A percentile compares a stretch with the other conserved stretches of the same genome.
phyloP scores from a whole-genome alignment of 2,113 vertebrate genomes.

The Catagonus wagneri region DNA sequence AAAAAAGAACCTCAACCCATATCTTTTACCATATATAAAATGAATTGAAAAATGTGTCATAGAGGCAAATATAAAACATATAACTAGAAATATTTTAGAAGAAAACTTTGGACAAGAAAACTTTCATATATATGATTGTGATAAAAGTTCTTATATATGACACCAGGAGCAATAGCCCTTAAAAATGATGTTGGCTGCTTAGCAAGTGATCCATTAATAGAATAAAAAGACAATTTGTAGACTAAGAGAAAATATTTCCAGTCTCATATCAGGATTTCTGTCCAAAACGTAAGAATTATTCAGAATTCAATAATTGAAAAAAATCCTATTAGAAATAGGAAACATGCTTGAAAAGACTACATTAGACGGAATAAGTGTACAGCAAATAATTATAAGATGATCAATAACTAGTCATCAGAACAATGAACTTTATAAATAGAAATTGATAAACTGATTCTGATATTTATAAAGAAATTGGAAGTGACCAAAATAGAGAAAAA shows the following conservation, averaged over 20 bases:
- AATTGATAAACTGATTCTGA: not conserved
- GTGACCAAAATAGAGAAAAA: not conserved
- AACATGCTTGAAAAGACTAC: not conserved
- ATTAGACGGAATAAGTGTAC: not conserved
- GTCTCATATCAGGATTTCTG: not conserved
- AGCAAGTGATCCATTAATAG: not conserved
- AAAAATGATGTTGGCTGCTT: not conserved
- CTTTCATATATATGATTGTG: not conserved
- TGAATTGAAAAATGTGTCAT: not conserved
- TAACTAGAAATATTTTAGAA: not conserved
- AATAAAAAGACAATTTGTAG: not conserved
- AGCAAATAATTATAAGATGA: not conserved
- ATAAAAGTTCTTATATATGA: not conserved
- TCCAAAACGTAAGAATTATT: not conserved
- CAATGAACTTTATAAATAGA: not conserved
- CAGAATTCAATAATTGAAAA: not conserved
- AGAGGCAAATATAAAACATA: not conserved
- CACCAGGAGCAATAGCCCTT: not conserved
- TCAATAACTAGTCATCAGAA: not conserved
- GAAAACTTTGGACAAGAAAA: not conserved
- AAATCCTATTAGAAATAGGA: not conserved
- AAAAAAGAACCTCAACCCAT: not conserved
- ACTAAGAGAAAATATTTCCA: not conserved
- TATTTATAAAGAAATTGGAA: not conserved
- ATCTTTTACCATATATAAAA: not conserved